Percentiles rank a stretch among this genome's conserved stretches.
Evolutionary conservation across 1,140 invertebrate species (phyloP).

Genomic region (Tetramorium simillimum): DNA sequence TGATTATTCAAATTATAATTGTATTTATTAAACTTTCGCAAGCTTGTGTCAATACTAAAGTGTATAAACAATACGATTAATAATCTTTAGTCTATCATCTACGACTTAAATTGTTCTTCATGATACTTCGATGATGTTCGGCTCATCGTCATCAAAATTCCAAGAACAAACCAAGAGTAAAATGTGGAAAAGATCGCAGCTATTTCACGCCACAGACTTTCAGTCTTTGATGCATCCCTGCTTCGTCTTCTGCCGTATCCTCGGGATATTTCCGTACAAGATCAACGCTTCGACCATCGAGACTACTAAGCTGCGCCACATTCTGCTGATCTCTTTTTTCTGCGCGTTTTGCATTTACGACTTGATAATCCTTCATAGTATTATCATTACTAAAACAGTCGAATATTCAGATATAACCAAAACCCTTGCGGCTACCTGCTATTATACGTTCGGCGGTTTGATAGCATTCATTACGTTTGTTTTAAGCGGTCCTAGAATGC

Average conservation of each 20-base stretch:
- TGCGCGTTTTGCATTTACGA: slow-evolving; percentile 14
- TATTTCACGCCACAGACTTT: slow-evolving; percentile 67
- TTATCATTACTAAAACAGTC: slow-evolving; percentile 57
- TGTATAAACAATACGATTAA: not conserved
- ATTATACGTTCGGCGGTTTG: slow-evolving; percentile 44
- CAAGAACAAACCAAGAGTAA: not conserved
- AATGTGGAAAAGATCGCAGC: slow-evolving; percentile 37
- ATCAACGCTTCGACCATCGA: slow-evolving; percentile 13
- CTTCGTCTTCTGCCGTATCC: slow-evolving; percentile 60
- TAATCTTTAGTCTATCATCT: not conserved
- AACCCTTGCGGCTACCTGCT: slow-evolving; percentile 71
- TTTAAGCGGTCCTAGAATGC: slow-evolving; percentile 51
- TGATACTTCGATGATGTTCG: not conserved
- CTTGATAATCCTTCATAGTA: slow-evolving; percentile 55
- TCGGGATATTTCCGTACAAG: slow-evolving; percentile 71
- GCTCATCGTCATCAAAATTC: not conserved
- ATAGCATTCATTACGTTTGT: slow-evolving; percentile 57
- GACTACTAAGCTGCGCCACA: slow-evolving; percentile 21
- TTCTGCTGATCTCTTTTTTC: slow-evolving; percentile 54
- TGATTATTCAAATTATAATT: not conserved
- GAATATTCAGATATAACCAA: slow-evolving; percentile 51
- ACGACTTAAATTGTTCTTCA: not conserved
- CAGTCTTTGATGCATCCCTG: slow-evolving; percentile 65
- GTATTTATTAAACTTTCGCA: not conserved
- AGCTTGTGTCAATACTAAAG: not conserved